phyloP scores from a whole-genome alignment of 2,113 vertebrate genomes.

The Eretmochelys imbricata region DNA sequence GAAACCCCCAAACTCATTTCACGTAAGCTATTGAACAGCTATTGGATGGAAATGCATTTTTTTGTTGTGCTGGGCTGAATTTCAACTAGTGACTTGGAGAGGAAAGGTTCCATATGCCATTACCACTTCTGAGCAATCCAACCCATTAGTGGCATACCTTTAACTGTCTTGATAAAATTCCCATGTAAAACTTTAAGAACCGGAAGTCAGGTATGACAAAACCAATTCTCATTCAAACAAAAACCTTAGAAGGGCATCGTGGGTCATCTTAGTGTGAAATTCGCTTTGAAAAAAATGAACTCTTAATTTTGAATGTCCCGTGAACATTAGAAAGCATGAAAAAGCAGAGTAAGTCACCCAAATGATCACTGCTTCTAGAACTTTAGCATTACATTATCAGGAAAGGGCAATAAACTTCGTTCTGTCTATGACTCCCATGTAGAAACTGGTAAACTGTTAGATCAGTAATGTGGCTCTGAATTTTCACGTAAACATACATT shows the following conservation, averaged over 20 bases:
- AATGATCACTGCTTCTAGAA: no score
- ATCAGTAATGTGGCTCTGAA: background rate
- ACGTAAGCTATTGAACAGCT: background rate
- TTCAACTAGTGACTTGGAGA: background rate
- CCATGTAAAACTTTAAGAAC: background rate
- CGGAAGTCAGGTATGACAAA: conserved; percentile 20
- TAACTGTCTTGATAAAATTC: background rate
- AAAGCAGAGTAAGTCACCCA: no score
- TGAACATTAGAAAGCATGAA: no score
- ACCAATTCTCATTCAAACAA: background rate
- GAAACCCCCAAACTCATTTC: background rate
- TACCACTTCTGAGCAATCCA: background rate
- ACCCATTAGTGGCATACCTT: background rate
- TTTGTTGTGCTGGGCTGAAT: background rate
- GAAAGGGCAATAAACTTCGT: background rate
- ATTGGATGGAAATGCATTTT: background rate
- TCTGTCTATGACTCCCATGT: background rate
- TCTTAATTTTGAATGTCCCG: background rate
- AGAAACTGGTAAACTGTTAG: conserved; percentile 4
- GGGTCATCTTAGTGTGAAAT: conserved; percentile 30
- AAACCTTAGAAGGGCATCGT: background rate
- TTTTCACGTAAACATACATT: background rate
- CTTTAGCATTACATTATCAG: no score
- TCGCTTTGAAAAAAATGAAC: conserved; percentile 17
- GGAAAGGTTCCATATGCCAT: background rate